Base-by-base conservation (phyloP, 64 coral and sea anemone genomes). In the Hydrozoanthus tunicans region DNA sequence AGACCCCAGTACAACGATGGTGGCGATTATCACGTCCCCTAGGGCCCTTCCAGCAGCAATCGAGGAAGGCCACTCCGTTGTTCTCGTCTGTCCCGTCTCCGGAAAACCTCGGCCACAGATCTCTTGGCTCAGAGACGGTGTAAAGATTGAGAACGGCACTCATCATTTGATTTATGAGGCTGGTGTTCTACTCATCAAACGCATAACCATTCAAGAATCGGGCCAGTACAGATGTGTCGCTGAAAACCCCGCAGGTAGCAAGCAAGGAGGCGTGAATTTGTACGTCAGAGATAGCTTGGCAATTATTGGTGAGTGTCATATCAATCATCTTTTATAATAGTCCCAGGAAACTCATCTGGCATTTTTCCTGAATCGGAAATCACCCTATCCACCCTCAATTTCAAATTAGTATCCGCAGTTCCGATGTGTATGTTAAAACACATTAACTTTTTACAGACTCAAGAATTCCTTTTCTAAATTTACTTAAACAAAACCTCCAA, bases 161-260 rank as follows among this genome's bases (percentile, higher is more conserved):
- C 63, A 82, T 26, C 92, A 92, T 83, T 56, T 83, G 32, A 71
- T 97, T 10, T 65, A 89, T 10, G 86, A 89, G 6, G 84, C n/a
- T 15, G 95, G 95, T 43, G 90, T 97, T 3, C 66, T 97, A 14
- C 86, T 97, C 14, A 93, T 96, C 60, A 89, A 90, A 25, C 43
- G 77, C 17, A 77, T 96, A 62, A 62, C 64, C 32, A 54, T 88
- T 11, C 24, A 71, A 11, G 82, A 92, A 27, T 89, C 92, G 2
- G 95, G 95, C 10, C 86, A 96, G 70, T 96, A 96, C 62, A 91
- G 73, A 56, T 96, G 95, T 89, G 80, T 91, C 15, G 95, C 90
- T 9, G 91, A 78, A 4, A 96, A 96, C 11, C 72, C 90, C 5
- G 92, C 93, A 53, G 95, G 95, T 9, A 77, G 75, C 64, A 85